phyloP scores from a whole-genome alignment of 2,888 invertebrate species.

The Nemotelus nigrinus region DNA sequence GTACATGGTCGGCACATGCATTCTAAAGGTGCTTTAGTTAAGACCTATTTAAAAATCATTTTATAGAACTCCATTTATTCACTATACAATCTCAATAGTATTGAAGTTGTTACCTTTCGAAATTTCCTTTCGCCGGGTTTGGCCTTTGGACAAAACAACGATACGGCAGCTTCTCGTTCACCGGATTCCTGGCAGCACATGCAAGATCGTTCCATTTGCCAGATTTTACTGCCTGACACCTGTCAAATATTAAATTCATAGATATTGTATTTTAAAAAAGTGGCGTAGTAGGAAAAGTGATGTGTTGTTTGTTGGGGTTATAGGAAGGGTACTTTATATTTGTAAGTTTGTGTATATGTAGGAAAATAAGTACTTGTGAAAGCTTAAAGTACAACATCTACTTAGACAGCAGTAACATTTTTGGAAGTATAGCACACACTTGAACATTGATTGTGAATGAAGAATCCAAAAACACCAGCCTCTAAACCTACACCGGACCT shows the following conservation, averaged over 20 bases:
- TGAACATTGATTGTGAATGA: no score
- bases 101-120: conserved; percentile 73
- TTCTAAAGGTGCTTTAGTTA: conserved; percentile 91
- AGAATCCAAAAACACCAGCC: no score
- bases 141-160: conserved; percentile 88
- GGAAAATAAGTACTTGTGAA: no score
- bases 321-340: no score
- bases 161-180: conserved; percentile 88
- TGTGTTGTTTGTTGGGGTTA: no score
- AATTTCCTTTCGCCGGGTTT: conserved; percentile 86
- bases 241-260: conserved; percentile 58
- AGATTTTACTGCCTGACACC: conserved; percentile 95
- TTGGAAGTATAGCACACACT: no score
- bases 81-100: conserved; percentile 24
- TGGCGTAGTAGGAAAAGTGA: no score
- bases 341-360: no score
- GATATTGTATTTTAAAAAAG: no score
- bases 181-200: conserved; percentile 96
- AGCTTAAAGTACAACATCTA: no score
- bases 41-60: conserved; percentile 70
- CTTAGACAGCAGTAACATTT: no score
- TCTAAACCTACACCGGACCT: no score
- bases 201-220: conserved; percentile 95
- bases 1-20: conserved; percentile 96
- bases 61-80: conserved; percentile 50